Evolutionary conservation across 2,113 vertebrate genomes (phyloP).

Genomic region (Otocyon megalotis): DNA sequence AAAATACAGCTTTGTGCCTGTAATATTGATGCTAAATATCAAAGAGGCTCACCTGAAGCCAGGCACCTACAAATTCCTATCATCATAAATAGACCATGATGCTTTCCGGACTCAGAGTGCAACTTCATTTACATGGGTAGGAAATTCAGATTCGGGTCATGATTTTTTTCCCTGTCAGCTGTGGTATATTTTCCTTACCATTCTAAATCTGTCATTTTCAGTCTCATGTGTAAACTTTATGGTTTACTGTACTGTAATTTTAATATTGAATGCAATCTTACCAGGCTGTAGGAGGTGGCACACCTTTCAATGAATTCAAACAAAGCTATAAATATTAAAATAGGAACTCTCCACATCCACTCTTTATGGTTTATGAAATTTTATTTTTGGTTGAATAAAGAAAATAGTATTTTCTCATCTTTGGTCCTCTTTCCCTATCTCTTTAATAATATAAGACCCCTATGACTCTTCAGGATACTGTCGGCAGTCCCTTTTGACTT

Average conservation of each 20-base stretch:
- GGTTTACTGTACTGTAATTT: conserved; percentile 50
- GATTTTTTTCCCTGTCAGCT: conserved; percentile 34
- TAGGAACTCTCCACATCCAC: neutral
- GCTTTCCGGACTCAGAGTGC: neutral
- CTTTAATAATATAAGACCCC: neutral
- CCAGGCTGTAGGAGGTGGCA: neutral
- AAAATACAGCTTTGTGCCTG: conserved; percentile 50
- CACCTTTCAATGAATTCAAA: conserved; percentile 50
- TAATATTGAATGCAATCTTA: conserved; percentile 54
- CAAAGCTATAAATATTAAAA: conserved; percentile 62
- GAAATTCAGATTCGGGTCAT: conserved; percentile 60
- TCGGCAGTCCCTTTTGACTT: neutral
- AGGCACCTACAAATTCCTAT: conserved; percentile 14
- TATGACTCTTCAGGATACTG: neutral
- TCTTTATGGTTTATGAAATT: conserved; percentile 58
- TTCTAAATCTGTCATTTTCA: conserved; percentile 66
- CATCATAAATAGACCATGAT: conserved; percentile 5
- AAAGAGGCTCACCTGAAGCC: conserved; percentile 12
- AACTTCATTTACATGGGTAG: conserved; percentile 47
- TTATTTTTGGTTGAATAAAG: conserved; percentile 43
- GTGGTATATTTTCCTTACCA: conserved; percentile 56
- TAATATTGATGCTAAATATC: conserved; percentile 9
- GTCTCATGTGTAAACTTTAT: conserved; percentile 49
- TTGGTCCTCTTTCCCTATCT: neutral
- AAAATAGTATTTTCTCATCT: conserved; percentile 29